A percentile compares a stretch with the other conserved stretches of the same genome.
Evolutionary conservation across 2,888 invertebrate species (phyloP).

Genomic region (Plutella xylostella): DNA sequence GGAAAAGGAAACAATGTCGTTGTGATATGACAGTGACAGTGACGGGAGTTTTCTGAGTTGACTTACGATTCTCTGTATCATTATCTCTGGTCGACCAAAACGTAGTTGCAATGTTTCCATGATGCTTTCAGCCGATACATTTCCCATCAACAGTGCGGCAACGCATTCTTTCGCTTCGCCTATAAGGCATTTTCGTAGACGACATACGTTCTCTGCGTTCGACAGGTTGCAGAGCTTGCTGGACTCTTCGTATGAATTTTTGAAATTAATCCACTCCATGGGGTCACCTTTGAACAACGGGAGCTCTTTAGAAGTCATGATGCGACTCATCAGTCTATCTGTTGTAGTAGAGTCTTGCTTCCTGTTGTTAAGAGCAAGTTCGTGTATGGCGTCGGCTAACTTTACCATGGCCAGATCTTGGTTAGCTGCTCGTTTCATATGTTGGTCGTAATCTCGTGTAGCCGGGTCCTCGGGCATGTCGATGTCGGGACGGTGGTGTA

Average conservation of each 20-base stretch:
- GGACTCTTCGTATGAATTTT: conserved; percentile 19
- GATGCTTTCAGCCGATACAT: conserved; percentile 15
- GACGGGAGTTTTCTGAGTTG: conserved; percentile 18
- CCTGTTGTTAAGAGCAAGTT: too few species aligned
- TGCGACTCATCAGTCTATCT: too few species aligned
- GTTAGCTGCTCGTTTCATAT: too few species aligned
- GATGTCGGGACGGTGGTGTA: too few species aligned
- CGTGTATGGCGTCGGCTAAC: too few species aligned
- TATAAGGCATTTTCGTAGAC: conserved; percentile 19
- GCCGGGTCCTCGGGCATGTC: too few species aligned
- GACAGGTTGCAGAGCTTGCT: conserved; percentile 18
- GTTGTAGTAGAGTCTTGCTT: too few species aligned
- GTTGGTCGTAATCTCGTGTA: too few species aligned
- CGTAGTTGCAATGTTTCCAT: conserved; percentile 18
- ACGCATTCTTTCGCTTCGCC: conserved; percentile 21
- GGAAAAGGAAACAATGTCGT: conserved; percentile 18
- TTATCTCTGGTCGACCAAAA: conserved; percentile 20
- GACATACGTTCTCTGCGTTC: conserved; percentile 20
- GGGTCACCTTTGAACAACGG: conserved; percentile 19
- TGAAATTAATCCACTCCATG: conserved; percentile 22
- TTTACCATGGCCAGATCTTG: too few species aligned
- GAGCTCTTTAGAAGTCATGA: conserved; percentile 18
- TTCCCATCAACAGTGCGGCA: conserved; percentile 16
- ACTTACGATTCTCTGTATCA: conserved; percentile 15
- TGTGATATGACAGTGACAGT: conserved; percentile 16